Conservation (phyloP, 2,797 vertebrate genomes). For the Halcyon leucocephala region DNA sequence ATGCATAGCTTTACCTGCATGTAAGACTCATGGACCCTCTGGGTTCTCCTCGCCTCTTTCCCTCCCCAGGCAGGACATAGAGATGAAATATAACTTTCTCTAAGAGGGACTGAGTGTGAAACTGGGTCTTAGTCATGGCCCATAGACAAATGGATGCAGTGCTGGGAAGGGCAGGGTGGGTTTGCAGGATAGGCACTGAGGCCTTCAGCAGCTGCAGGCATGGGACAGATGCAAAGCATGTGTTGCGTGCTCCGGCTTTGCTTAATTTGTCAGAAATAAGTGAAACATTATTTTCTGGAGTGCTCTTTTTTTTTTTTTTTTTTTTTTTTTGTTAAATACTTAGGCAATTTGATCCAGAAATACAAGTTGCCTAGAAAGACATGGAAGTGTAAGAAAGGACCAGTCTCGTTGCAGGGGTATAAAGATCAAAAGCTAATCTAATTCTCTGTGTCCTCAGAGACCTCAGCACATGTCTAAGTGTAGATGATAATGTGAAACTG, state of each 20-base stretch:
- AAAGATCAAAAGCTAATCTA: not conserved
- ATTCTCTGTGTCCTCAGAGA: not conserved
- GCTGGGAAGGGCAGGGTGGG: not conserved
- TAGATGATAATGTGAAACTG: not conserved
- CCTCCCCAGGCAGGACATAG: not conserved
- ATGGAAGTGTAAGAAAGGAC: not conserved
- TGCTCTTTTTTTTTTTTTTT: not conserved
- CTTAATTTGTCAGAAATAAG: not conserved
- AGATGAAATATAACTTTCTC: not conserved
- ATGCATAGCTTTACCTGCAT: not conserved
- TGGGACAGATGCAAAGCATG: not conserved
- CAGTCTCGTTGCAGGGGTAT: accelerated
- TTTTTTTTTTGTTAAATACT: not conserved
- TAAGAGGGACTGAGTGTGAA: not conserved
- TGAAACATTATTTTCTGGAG: not conserved
- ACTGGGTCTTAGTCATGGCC: not conserved
- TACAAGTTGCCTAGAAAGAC: not conserved
- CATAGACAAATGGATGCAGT: not conserved
- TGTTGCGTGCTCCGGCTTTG: accelerated
- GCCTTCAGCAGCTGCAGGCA: not conserved
- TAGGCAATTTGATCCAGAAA: not conserved
- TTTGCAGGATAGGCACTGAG: not conserved
- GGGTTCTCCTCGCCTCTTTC: not conserved
- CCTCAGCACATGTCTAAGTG: not conserved
- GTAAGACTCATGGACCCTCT: not conserved